Base-by-base conservation (phyloP, 2,113 vertebrate species). In the Solea senegalensis region DNA sequence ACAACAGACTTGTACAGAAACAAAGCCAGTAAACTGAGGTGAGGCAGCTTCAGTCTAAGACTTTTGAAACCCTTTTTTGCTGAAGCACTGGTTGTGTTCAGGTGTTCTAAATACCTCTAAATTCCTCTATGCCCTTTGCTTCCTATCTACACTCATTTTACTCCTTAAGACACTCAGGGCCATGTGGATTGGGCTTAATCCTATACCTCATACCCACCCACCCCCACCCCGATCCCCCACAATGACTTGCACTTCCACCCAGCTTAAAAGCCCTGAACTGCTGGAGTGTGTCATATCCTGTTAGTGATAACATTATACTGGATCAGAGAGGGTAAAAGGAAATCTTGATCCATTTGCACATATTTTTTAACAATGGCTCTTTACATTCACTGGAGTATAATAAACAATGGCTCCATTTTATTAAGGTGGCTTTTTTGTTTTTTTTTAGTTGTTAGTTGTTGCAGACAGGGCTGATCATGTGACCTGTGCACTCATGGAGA, bases 181-280 rank as follows among this genome's bases (percentile, higher is more conserved):
- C 34, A 34, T 34, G 34, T 34, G 34, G 34, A 34, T 34, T 4
- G 34, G 34, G 34, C 34, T 6, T 34, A 34, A 34, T 34, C 21
- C 21, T 34, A 34, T 4, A 6, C 34, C 34, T 34, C 21, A 21
- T 21, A 21, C 1, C 34, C 34, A 34, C 34, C 34, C 34, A 34
- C 34, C 34, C 5, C 34, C 3, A 34, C 34, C 34, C 34, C 34
- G 34, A 34, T 34, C 43, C 8, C 43, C 8, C 43, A 44, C 43
- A 44, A 50, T 80, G 78, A 81, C 78, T 81, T 80, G 77, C 74
- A 72, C 74, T 68, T 75, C 61, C 41, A 59, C 44, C 60, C 44
- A 9, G 64, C 68, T 51, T 52, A 54, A 44, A 27, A 49, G 63
- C 72, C 15, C n/a, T 13, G 41, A 64, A 71, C 15, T 60, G 48